These are phyloP conservation scores for Trinorchestia longiramus DNA, from an alignment of 1,140 invertebrate species.

Conservation along the genomic window DNA sequence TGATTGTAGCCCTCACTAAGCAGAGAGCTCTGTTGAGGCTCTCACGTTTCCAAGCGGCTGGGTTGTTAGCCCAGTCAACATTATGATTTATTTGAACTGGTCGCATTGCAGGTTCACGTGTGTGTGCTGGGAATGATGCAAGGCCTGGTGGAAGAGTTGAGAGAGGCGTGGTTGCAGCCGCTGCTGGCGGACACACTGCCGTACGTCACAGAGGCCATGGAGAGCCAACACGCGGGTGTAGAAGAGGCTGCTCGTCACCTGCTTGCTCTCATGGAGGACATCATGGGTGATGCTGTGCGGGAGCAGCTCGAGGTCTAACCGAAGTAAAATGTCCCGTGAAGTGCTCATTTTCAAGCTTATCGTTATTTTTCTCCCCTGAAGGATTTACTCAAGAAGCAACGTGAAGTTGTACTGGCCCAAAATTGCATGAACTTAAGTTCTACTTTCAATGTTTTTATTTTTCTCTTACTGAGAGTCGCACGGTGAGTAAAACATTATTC, in stretches of 20 bases:
- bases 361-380: not conserved
- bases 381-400: no score
- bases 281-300: conserved; percentile 61
- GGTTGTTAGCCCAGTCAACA: no score
- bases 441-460: no score
- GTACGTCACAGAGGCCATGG: conserved; percentile 62
- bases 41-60: no score
- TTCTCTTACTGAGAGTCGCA: no score
- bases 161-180: conserved; percentile 63
- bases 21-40: no score
- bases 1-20: no score
- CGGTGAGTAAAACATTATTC: no score
- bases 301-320: conserved; percentile 58
- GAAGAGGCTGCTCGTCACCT: conserved; percentile 57
- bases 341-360: not conserved
- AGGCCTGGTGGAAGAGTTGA: conserved; percentile 59
- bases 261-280: conserved; percentile 63
- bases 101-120: not conserved
- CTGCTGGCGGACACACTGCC: conserved; percentile 64
- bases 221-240: conserved; percentile 57
- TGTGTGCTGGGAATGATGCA: conserved; percentile 58
- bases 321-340: not conserved
- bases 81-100: no score
- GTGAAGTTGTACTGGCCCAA: no score
- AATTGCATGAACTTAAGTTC: no score